Conservation (phyloP, 2,113 vertebrate genomes). For the Dasyurus viverrinus region DNA sequence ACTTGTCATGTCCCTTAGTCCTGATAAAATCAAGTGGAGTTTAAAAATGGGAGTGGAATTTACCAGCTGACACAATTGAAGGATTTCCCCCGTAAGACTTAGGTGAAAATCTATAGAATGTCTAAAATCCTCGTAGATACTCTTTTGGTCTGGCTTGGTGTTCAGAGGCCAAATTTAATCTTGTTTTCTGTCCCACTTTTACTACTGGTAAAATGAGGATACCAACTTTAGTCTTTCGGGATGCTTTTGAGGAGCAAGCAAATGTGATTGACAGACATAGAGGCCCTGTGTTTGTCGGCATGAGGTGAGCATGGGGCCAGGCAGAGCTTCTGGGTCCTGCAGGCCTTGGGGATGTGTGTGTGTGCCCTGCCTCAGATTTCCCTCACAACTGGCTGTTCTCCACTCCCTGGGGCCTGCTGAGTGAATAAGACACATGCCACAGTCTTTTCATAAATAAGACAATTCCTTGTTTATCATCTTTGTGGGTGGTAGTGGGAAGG, state of each 20-base stretch:
- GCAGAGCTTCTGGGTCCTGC: neutral
- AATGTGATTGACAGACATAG: neutral
- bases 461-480: slow-evolving; percentile 59
- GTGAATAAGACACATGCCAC: slow-evolving; percentile 57
- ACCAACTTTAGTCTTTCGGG: neutral
- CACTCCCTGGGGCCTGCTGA: slow-evolving; percentile 53
- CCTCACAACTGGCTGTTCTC: slow-evolving; percentile 18
- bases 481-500: slow-evolving; percentile 49
- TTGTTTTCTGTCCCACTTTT: neutral
- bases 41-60: neutral
- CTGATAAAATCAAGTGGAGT: neutral
- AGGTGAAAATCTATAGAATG: neutral
- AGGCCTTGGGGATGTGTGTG: neutral
- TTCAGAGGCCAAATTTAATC: neutral
- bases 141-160: neutral
- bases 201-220: neutral
- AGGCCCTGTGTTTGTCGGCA: neutral
- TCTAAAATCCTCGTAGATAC: neutral
- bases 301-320: too few relatives aligned
- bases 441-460: slow-evolving; percentile 68
- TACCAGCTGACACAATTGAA: neutral
- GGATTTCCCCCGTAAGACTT: neutral
- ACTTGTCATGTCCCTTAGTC: neutral
- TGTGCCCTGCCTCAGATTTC: neutral
- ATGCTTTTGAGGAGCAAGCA: neutral